Evolutionary conservation across 2,797 vertebrate genomes (phyloP).

Genomic region (Streptopelia turtur): DNA sequence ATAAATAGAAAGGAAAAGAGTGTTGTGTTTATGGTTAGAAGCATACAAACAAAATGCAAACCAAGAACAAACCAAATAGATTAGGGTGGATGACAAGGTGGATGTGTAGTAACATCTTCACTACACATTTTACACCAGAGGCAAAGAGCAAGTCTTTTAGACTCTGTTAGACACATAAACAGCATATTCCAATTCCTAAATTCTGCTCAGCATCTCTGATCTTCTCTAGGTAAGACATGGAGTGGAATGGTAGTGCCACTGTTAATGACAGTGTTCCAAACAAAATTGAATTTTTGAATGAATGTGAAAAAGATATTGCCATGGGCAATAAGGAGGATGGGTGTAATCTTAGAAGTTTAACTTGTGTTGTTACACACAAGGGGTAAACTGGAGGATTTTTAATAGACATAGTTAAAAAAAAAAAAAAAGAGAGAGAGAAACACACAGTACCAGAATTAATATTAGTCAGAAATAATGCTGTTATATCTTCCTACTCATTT

Average conservation of each 20-base stretch:
- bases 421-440: background rate
- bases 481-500: conserved; percentile 12
- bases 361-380: background rate
- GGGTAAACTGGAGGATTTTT: conserved; percentile 8
- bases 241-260: background rate
- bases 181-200: background rate
- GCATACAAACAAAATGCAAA: background rate
- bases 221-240: background rate
- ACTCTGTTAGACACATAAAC: background rate
- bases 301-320: background rate
- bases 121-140: background rate
- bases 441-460: background rate
- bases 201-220: background rate
- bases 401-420: background rate
- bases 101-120: background rate
- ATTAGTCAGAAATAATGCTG: background rate
- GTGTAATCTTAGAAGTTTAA: background rate
- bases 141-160: background rate
- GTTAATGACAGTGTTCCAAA: conserved; percentile 3
- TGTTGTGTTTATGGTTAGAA: background rate
- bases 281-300: conserved; percentile 42
- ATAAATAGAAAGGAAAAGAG: background rate
- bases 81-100: background rate
- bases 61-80: background rate
- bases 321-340: background rate